Conservation (phyloP, 2,113 vertebrate species). For the Jacana jacana region DNA sequence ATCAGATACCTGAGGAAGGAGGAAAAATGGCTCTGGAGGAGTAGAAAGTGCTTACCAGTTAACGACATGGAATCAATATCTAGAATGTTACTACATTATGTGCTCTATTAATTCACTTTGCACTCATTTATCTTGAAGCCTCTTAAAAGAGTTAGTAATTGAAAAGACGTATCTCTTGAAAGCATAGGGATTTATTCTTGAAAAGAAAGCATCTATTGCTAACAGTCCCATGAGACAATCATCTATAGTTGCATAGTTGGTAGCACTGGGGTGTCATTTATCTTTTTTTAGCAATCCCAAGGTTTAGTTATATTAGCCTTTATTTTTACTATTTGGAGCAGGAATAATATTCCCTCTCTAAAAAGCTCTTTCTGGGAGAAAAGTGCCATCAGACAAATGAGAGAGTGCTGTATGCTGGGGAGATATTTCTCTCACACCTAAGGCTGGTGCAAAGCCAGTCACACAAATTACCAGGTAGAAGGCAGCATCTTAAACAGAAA, state of each 20-base stretch:
- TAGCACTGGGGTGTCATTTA: not conserved
- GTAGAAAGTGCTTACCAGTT: not conserved
- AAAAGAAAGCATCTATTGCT: not conserved
- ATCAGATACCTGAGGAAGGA: not conserved
- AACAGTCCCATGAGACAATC: not conserved
- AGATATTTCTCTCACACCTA: not conserved
- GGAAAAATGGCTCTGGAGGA: not conserved
- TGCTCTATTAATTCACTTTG: not conserved
- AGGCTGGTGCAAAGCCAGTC: not conserved
- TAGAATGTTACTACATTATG: not conserved
- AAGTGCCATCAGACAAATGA: not conserved
- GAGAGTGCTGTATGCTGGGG: not conserved
- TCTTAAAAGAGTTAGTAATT: not conserved
- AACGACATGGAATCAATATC: slow-evolving; percentile 11
- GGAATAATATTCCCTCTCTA: not conserved
- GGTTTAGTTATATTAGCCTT: not conserved
- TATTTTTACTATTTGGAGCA: not conserved
- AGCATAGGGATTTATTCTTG: not conserved
- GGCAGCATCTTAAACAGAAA: not conserved
- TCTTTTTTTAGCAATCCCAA: not conserved
- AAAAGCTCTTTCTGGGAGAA: not conserved
- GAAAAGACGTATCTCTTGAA: not conserved
- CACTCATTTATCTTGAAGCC: not conserved
- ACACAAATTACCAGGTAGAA: not conserved
- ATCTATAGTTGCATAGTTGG: not conserved